A percentile compares a stretch with the other conserved stretches of the same genome.
Conservation (phyloP, 2,888 invertebrate species). For the Scaeva pyrastri region DNA sequence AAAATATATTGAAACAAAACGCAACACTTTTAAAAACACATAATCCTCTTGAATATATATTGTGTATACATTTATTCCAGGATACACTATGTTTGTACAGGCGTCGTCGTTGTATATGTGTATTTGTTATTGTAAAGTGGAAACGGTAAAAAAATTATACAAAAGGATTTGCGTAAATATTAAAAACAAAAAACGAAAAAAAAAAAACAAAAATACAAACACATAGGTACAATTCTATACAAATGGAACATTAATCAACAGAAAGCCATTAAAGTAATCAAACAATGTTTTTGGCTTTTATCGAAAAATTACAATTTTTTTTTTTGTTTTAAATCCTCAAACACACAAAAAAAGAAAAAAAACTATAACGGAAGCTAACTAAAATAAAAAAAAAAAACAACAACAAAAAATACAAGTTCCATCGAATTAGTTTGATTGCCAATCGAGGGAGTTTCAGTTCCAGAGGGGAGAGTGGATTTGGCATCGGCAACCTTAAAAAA, state of each 20-base stretch:
- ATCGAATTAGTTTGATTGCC: slow-evolving; percentile 70
- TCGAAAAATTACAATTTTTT: not conserved
- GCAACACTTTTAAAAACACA: too few species aligned
- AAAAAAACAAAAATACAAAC: not conserved
- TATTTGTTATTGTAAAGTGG: too few species aligned
- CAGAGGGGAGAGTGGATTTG: not conserved
- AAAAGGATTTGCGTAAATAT: slow-evolving; percentile 1
- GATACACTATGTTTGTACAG: too few species aligned
- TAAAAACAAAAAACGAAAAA: too few species aligned
- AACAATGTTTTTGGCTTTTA: slow-evolving; percentile 18
- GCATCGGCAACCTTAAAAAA: not conserved
- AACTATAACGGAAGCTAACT: not conserved
- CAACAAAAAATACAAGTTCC: slow-evolving; percentile 54
- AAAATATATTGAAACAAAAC: too few species aligned
- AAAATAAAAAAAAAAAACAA: not conserved
- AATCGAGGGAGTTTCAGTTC: slow-evolving; percentile 7
- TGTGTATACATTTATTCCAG: too few species aligned
- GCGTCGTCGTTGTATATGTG: too few species aligned
- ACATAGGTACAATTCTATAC: not conserved
- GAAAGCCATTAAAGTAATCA: not conserved
- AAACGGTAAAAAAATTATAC: not conserved
- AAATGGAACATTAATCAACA: slow-evolving; percentile 27
- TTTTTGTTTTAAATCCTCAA: not conserved
- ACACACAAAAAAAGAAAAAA: not conserved
- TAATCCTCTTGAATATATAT: too few species aligned